phyloP scores from a whole-genome alignment of 2,113 vertebrate genomes.

The Cavia aperea region DNA sequence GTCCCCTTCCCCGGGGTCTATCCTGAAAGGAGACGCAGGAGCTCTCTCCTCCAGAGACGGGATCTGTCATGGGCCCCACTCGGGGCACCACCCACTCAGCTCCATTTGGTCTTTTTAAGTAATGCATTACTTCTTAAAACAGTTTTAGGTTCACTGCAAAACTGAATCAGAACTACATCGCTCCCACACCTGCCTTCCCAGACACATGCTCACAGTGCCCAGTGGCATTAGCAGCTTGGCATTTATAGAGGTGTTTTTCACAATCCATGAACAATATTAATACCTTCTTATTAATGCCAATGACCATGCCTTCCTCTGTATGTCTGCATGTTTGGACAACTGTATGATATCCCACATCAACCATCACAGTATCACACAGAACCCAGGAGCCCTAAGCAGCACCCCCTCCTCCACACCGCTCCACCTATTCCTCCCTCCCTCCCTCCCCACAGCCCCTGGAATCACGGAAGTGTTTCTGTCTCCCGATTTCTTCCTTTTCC shows the following conservation, averaged over 20 bases:
- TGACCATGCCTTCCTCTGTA: rapidly evolving
- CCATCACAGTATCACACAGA: rapidly evolving
- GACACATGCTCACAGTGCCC: background rate
- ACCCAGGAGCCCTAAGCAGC: rapidly evolving
- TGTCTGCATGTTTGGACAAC: background rate
- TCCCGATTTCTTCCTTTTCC: background rate
- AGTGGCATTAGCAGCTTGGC: rapidly evolving
- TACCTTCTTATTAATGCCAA: rapidly evolving
- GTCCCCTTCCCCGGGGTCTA: no score
- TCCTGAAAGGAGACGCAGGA: background rate
- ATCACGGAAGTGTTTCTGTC: background rate
- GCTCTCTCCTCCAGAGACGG: background rate
- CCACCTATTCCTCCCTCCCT: rapidly evolving
- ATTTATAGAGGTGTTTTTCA: background rate
- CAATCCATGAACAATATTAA: background rate
- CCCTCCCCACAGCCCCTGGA: rapidly evolving
- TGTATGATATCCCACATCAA: rapidly evolving
- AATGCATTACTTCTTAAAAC: no score
- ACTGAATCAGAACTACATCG: no score
- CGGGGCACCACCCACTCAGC: no score
- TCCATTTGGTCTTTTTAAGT: background rate
- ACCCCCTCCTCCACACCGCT: no score
- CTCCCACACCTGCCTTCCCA: rapidly evolving
- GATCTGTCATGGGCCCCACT: background rate
- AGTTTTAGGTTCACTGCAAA: background rate